These are phyloP conservation scores for Periphyllus acericola DNA, from an alignment of 2,888 invertebrate genomes.

Conservation along the genomic window DNA sequence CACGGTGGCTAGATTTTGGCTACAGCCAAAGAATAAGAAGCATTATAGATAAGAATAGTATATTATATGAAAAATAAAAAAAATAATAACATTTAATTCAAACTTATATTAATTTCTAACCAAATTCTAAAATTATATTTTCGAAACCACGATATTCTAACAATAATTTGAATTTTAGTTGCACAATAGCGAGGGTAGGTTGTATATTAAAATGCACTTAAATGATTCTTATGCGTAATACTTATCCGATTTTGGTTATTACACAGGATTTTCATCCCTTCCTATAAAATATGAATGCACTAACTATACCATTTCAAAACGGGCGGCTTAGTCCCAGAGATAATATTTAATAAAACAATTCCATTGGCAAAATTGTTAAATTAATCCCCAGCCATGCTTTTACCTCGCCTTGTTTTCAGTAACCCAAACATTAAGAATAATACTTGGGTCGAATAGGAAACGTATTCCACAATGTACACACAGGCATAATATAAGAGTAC, in stretches of 20 bases:
- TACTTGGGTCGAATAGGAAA: conserved; percentile 18
- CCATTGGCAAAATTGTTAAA: conserved; percentile 14
- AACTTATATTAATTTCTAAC: not conserved
- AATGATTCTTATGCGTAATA: conserved; percentile 15
- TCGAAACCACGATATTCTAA: not conserved
- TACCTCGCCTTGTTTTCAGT: conserved; percentile 19
- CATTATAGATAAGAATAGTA: too few species aligned
- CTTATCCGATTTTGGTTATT: conserved; percentile 32
- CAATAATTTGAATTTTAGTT: not conserved
- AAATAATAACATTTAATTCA: too few species aligned
- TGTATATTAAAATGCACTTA: conserved; percentile 3
- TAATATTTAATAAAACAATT: conserved; percentile 48
- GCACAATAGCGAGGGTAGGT: not conserved
- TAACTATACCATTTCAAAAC: not conserved
- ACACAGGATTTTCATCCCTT: conserved; percentile 14
- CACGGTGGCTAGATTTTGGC: too few species aligned
- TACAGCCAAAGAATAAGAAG: too few species aligned
- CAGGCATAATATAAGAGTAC: not conserved
- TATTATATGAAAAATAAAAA: too few species aligned
- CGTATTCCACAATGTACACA: not conserved
- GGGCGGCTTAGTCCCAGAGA: conserved; percentile 30
- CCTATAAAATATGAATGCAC: not conserved
- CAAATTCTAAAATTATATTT: not conserved
- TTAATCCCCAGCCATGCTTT: conserved; percentile 28
- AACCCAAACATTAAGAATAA: conserved; percentile 27